Conservation (phyloP, 2,113 vertebrate species). For the Notothenia rossii region DNA sequence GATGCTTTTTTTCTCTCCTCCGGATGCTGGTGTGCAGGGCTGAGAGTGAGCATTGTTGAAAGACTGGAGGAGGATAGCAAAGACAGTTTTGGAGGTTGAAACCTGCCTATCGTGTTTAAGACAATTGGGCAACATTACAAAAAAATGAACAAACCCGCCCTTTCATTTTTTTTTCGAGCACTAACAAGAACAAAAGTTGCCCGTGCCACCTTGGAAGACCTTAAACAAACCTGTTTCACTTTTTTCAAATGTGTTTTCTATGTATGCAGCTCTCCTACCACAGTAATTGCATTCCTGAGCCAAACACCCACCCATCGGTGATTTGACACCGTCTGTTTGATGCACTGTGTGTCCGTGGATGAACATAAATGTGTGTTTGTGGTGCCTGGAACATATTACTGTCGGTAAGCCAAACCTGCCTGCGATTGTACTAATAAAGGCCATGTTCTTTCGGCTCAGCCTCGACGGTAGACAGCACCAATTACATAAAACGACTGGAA, state of each 20-base stretch:
- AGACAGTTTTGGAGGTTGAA: background rate
- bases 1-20: constrained; percentile 49
- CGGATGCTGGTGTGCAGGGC: constrained; percentile 63
- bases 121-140: too few species aligned
- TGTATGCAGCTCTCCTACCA: constrained; percentile 39
- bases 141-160: too few species aligned
- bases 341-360: constrained; percentile 44
- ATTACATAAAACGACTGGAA: constrained; percentile 91
- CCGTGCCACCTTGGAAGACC: constrained; percentile 30
- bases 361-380: constrained; percentile 58
- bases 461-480: constrained; percentile 90
- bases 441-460: constrained; percentile 88
- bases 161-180: background rate
- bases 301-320: constrained; percentile 74
- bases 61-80: constrained; percentile 23
- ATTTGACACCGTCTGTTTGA: constrained; percentile 77
- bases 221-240: constrained; percentile 47
- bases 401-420: constrained; percentile 87
- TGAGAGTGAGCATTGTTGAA: constrained; percentile 59
- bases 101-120: too few species aligned
- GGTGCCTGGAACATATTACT: constrained; percentile 85
- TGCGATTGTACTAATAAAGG: constrained; percentile 93
- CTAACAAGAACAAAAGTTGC: background rate
- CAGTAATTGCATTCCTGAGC: constrained; percentile 70
- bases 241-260: constrained; percentile 49